Percentiles rank a stretch among this genome's conserved stretches.
These are phyloP conservation scores for Blennius ocellaris DNA, from an alignment of 2,113 vertebrate genomes.

Conservation along the genomic window DNA sequence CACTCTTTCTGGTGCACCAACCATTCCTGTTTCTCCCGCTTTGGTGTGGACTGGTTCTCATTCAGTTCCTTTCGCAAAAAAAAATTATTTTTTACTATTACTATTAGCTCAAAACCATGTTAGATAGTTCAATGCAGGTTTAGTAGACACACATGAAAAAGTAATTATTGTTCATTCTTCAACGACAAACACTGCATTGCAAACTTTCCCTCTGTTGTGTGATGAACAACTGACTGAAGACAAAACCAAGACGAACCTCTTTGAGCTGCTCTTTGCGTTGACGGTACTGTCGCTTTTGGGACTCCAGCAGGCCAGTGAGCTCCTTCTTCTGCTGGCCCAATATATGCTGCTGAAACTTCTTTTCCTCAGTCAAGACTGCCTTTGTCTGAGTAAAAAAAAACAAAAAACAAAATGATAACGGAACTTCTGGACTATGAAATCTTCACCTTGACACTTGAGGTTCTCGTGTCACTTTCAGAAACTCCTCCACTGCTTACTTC, in stretches of 20 bases:
- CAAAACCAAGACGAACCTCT: slow-evolving; percentile 81
- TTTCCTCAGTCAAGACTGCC: slow-evolving; percentile 86
- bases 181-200: not conserved
- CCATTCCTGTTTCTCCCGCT: slow-evolving; percentile 94
- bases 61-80: slow-evolving; percentile 85
- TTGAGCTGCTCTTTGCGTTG: slow-evolving; percentile 94
- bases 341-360: slow-evolving; percentile 95
- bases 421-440: not conserved
- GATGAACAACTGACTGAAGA: not conserved
- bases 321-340: slow-evolving; percentile 93
- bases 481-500: slow-evolving; percentile 77
- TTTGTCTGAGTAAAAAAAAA: slow-evolving; percentile 76
- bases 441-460: too few relatives aligned
- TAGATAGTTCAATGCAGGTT: too few relatives aligned
- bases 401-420: not conserved
- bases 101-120: too few relatives aligned
- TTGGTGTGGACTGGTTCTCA: slow-evolving; percentile 93
- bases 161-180: too few relatives aligned
- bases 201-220: not conserved
- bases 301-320: slow-evolving; percentile 87
- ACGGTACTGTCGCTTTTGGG: slow-evolving; percentile 91
- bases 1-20: slow-evolving; percentile 92
- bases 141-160: not conserved
- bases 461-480: not conserved
- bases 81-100: too few relatives aligned